Conservation (phyloP, 2,113 vertebrate genomes). For the Poecile atricapillus region DNA sequence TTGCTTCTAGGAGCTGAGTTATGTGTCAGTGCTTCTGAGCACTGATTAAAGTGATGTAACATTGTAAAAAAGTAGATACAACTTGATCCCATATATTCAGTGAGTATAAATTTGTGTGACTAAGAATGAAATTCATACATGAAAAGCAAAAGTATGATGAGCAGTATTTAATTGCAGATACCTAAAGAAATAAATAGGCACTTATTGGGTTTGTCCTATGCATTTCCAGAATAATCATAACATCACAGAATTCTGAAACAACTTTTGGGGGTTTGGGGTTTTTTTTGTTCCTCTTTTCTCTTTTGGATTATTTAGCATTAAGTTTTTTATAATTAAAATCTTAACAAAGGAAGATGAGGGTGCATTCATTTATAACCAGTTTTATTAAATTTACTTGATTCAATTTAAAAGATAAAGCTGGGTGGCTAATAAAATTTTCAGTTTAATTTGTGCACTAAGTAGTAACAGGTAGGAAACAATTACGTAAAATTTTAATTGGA, state of each 20-base stretch:
- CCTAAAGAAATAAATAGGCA: background rate
- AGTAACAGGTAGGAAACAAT: slow-evolving; percentile 37
- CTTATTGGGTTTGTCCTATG: background rate
- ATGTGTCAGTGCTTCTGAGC: background rate
- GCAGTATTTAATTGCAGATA: background rate
- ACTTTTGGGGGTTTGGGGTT: background rate
- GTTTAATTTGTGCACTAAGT: slow-evolving; percentile 11
- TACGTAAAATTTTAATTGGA: slow-evolving; percentile 35
- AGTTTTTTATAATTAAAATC: background rate
- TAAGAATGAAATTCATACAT: background rate
- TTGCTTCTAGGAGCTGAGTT: background rate
- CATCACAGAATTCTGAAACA: background rate
- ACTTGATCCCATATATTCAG: background rate
- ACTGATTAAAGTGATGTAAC: background rate
- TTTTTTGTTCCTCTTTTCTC: background rate
- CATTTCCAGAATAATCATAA: background rate
- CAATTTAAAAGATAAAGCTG: slow-evolving; percentile 21
- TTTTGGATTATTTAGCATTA: background rate
- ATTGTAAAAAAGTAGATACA: background rate
- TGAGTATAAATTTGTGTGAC: background rate
- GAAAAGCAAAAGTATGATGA: background rate
- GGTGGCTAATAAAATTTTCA: slow-evolving; percentile 35
- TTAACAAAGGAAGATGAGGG: background rate
- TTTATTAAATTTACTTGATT: slow-evolving; percentile 29
- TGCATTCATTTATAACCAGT: background rate